Conservation (phyloP, 2,888 invertebrate genomes). For the Argyresthia albistria region DNA sequence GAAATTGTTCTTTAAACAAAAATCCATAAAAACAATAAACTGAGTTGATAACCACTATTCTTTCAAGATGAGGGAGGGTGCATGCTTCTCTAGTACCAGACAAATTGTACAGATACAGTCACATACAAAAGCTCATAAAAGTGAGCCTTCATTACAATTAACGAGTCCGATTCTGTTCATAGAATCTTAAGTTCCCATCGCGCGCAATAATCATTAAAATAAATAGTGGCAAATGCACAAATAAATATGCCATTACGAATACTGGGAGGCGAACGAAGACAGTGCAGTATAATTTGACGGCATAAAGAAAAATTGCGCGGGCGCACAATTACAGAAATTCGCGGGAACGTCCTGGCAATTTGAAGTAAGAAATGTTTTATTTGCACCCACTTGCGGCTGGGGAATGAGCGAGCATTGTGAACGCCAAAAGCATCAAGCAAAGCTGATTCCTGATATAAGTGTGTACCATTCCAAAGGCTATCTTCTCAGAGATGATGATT, state of each 20-base stretch:
- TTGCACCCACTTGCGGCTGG: constrained; percentile 13
- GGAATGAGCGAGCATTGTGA: constrained; percentile 6
- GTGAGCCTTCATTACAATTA: no score
- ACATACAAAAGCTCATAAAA: no score
- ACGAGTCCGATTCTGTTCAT: no score
- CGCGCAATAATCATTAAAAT: no score
- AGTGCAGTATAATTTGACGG: constrained; percentile 33
- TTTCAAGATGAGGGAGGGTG: no score
- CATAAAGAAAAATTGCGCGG: constrained; percentile 38
- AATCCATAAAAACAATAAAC: no score
- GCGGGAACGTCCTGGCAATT: constrained; percentile 26
- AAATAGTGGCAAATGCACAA: no score
- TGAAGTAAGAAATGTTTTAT: constrained; percentile 21
- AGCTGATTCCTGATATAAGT: not conserved
- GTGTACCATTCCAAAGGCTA: no score
- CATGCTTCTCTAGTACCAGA: not conserved
- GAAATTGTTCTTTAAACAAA: not conserved
- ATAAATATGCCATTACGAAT: no score
- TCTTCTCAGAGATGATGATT: no score
- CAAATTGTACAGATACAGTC: not conserved
- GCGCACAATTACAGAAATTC: constrained; percentile 25
- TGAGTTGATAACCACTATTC: no score
- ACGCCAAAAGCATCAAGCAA: not conserved
- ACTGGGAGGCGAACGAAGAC: constrained; percentile 7
- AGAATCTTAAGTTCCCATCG: no score